These are phyloP conservation scores for Coenonympha glycerion DNA, from an alignment of 2,888 invertebrate species.

Conservation along the genomic window DNA sequence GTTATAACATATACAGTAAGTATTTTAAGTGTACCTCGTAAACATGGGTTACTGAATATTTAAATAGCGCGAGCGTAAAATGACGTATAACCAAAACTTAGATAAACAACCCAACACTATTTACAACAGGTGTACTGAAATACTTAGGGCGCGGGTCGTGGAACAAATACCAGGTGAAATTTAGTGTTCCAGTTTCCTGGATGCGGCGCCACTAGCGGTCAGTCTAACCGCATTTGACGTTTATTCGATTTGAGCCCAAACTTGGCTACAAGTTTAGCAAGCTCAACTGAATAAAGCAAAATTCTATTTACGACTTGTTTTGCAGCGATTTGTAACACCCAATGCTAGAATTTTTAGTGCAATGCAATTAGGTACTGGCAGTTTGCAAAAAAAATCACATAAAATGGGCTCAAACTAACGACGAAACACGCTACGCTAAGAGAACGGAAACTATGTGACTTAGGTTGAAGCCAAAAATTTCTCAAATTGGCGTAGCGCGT, in stretches of 20 bases:
- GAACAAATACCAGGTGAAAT: constrained; percentile 47
- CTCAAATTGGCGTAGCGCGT: too few relatives aligned
- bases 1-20: too few relatives aligned
- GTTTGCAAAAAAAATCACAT: neutral
- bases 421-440: too few relatives aligned
- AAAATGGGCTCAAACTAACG: too few relatives aligned
- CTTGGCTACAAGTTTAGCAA: constrained; percentile 9
- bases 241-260: constrained; percentile 13
- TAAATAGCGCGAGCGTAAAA: neutral
- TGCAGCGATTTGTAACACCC: neutral
- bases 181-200: constrained; percentile 29
- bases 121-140: neutral
- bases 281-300: constrained; percentile 6
- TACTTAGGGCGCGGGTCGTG: constrained; percentile 16
- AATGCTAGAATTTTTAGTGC: neutral
- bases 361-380: neutral
- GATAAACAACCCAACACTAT: constrained; percentile 3
- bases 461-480: too few relatives aligned
- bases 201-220: constrained; percentile 5
- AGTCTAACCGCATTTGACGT: constrained; percentile 18
- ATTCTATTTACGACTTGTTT: constrained; percentile 11
- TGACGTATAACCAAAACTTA: neutral
- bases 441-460: too few relatives aligned
- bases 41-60: neutral
- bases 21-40: neutral